Percentiles rank a stretch among this genome's conserved stretches.
Evolutionary conservation across 2,888 invertebrate species (phyloP).

Genomic region (Limnephilus rhombicus): DNA sequence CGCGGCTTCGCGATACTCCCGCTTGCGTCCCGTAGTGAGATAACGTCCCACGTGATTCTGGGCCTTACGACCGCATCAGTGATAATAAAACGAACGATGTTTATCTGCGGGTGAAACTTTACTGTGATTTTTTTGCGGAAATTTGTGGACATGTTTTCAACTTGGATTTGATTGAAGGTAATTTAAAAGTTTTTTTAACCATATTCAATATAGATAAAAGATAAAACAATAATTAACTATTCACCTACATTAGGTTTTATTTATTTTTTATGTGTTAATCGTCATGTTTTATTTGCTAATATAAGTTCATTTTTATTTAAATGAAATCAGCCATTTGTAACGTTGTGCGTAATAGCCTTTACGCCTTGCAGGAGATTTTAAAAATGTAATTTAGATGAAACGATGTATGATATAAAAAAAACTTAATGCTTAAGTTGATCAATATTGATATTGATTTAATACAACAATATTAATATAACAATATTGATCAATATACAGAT

Average conservation of each 20-base stretch:
- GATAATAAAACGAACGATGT: slow-evolving; percentile 35
- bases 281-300: too few relatives aligned
- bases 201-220: neutral
- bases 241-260: too few relatives aligned
- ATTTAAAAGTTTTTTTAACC: neutral
- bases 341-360: neutral
- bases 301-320: too few relatives aligned
- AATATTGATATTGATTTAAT: too few relatives aligned
- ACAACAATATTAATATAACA: too few relatives aligned
- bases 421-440: too few relatives aligned
- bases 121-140: neutral
- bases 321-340: neutral
- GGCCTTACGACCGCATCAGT: slow-evolving; percentile 21
- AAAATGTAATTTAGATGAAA: neutral
- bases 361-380: neutral
- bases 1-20: slow-evolving; percentile 12
- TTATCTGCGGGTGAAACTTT: slow-evolving; percentile 13
- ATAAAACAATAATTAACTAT: neutral
- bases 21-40: slow-evolving; percentile 15
- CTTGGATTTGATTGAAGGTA: neutral
- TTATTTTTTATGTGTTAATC: too few relatives aligned
- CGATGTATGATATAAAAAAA: neutral
- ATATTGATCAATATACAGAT: too few relatives aligned
- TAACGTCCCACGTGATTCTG: slow-evolving; percentile 44
- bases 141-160: neutral